phyloP scores from a whole-genome alignment of 1,140 invertebrate species.

The Drosophila gunungcola region DNA sequence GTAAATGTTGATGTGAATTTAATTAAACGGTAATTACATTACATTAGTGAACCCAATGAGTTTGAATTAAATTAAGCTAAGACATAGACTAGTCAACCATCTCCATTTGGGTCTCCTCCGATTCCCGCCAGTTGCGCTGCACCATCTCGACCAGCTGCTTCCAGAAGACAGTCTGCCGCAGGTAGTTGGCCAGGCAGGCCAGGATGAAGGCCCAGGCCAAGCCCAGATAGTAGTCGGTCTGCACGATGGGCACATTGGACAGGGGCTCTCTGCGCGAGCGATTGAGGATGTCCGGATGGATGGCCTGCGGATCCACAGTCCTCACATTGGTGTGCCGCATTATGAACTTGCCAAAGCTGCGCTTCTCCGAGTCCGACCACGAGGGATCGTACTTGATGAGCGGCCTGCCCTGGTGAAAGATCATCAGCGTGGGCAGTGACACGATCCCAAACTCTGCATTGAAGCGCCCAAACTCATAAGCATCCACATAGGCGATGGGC shows the following conservation, averaged over 20 bases:
- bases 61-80: constrained; percentile 23
- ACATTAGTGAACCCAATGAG: constrained; percentile 55
- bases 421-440: constrained; percentile 95
- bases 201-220: constrained; percentile 95
- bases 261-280: constrained; percentile 27
- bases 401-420: constrained; percentile 96
- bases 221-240: constrained; percentile 92
- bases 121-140: constrained; percentile 95
- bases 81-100: constrained; percentile 56
- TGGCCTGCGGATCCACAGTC: constrained; percentile 83
- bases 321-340: constrained; percentile 91
- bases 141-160: constrained; percentile 92
- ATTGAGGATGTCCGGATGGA: constrained; percentile 9
- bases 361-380: constrained; percentile 92
- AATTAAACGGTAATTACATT: constrained; percentile 76
- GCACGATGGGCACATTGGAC: constrained; percentile 85
- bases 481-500: constrained; percentile 95
- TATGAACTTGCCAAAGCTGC: constrained; percentile 93
- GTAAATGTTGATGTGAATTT: constrained; percentile 79
- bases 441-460: constrained; percentile 97
- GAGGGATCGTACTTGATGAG: constrained; percentile 60
- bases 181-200: constrained; percentile 90
- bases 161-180: constrained; percentile 92
- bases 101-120: constrained; percentile 92
- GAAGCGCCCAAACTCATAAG: constrained; percentile 92